Base-by-base conservation (phyloP, 2,888 invertebrate genomes). In the Eubasilissa splendida region DNA sequence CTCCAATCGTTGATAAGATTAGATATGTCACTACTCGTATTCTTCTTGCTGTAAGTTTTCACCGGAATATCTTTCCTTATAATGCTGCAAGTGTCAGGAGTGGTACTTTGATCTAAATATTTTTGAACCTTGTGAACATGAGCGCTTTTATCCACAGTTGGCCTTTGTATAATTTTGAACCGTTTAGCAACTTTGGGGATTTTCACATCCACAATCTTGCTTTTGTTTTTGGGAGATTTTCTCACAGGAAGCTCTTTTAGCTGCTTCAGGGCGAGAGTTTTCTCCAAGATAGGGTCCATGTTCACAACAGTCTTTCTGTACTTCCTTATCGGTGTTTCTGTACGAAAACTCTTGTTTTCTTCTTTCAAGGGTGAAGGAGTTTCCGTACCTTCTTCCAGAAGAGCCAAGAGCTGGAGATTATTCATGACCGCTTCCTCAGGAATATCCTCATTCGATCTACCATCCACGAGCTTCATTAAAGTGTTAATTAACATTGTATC, bases 1-100 rank as follows among this genome's bases (percentile, higher is more conserved):
- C 63, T 68, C 83, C 83, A 83, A 14, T 83, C 83, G 11, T 63
- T 65, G 50, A 79, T 80, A n/a, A 83, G 54, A 54, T 73, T 76
- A 58, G 83, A 83, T 22, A 83, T 77, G 63, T 80, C 77, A 22
- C 54, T 77, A 14, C 54, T 73, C 4, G 58, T 12, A 52, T 33
- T 22, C 58, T 77, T 77, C 58, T 77, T 78, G 50, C 76, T 54
- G 68, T 77, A 78, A 9, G 78, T 78, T 53, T 75, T 73, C 7
- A 78, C n/a, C 7, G 75, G 54, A 54, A 56, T 14, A 22, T 50
- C 77, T 33, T 68, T 73, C 56, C 58, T 73, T 54, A 58, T 3
- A 7, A 58, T 56, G 56, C 22, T 8, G 71, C 52, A 50, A n/a
- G 11, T 12, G 8, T 54, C 56, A 4, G 42, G 12, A 7, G 54